Conservation (phyloP, 1,140 invertebrate species). For the Coelopa frigida region DNA sequence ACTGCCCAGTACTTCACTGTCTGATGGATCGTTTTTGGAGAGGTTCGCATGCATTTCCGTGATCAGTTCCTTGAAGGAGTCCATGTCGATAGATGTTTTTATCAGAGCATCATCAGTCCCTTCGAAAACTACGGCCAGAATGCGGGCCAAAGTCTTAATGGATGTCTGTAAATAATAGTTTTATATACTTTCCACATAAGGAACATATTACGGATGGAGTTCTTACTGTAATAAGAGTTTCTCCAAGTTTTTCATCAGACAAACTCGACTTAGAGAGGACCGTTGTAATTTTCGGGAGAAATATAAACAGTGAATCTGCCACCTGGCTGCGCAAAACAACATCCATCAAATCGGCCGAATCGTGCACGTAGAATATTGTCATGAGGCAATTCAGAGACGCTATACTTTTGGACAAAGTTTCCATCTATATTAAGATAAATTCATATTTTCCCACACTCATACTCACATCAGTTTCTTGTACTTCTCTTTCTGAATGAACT, state of each 20-base stretch:
- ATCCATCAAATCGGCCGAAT: slow-evolving; percentile 31
- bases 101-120: slow-evolving; percentile 27
- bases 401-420: too few species aligned
- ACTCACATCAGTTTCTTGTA: slow-evolving; percentile 30
- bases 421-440: too few species aligned
- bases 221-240: slow-evolving; percentile 32
- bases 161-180: slow-evolving; percentile 18
- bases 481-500: slow-evolving; percentile 29
- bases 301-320: slow-evolving; percentile 34
- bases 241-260: slow-evolving; percentile 33
- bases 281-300: slow-evolving; percentile 34
- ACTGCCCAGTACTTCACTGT: slow-evolving; percentile 18
- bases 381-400: slow-evolving; percentile 27
- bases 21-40: slow-evolving; percentile 4
- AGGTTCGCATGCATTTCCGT: not conserved
- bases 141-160: slow-evolving; percentile 31
- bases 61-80: slow-evolving; percentile 25
- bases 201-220: not conserved
- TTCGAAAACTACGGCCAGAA: slow-evolving; percentile 36
- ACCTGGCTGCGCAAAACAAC: slow-evolving; percentile 38
- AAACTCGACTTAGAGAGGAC: slow-evolving; percentile 25
- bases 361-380: slow-evolving; percentile 34
- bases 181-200: not conserved
- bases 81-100: slow-evolving; percentile 22
- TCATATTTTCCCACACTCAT: not conserved